These are phyloP conservation scores for Petrolisthes cinctipes DNA, from an alignment of 2,888 invertebrate genomes.

Conservation along the genomic window DNA sequence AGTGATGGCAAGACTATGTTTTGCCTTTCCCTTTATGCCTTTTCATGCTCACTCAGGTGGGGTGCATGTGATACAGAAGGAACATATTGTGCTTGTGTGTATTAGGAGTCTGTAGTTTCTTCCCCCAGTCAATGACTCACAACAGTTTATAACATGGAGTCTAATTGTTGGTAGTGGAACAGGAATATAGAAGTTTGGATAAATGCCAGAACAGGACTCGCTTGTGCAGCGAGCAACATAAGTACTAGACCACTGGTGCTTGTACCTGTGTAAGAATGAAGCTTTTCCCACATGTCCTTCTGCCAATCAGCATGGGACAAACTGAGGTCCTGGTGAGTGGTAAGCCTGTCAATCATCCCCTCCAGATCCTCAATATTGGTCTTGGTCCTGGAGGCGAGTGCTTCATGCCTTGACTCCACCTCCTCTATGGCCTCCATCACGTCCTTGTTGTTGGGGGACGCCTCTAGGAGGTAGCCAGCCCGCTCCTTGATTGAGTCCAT, in stretches of 20 bases:
- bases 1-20: no score
- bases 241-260: neutral
- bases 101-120: no score
- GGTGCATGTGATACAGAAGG: no score
- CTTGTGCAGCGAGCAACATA: no score
- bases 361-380: constrained; percentile 81
- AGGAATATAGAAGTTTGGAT: neutral
- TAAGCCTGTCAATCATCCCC: constrained; percentile 82
- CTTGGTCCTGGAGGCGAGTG: constrained; percentile 78
- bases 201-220: neutral
- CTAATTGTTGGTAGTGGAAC: neutral
- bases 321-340: constrained; percentile 87
- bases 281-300: constrained; percentile 89
- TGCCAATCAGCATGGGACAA: constrained; percentile 90
- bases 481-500: constrained; percentile 92
- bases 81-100: no score
- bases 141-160: neutral
- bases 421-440: constrained; percentile 80
- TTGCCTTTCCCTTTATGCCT: no score
- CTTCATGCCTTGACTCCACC: constrained; percentile 82
- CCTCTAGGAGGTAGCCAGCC: constrained; percentile 79
- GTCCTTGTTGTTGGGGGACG: constrained; percentile 75
- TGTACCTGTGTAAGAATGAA: constrained; percentile 79
- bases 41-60: no score
- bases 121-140: no score